A percentile compares a stretch with the other conserved stretches of the same genome.
Evolutionary conservation across 2,797 vertebrate genomes (phyloP).

Genomic region (Vultur gryphus): DNA sequence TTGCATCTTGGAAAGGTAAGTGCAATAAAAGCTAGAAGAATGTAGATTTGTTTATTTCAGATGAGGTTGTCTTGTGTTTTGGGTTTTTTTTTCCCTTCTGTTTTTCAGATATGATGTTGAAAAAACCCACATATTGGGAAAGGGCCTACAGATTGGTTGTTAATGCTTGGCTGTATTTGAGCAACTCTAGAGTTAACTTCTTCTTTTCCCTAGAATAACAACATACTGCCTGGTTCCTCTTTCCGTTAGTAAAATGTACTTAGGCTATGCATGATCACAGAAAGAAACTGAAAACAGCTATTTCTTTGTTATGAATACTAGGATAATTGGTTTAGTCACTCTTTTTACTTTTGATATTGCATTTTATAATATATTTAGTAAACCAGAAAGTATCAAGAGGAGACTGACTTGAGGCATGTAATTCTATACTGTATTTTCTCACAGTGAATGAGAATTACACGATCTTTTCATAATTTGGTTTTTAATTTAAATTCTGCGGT

Average conservation of each 20-base stretch:
- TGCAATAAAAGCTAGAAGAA: not conserved
- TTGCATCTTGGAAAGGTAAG: not conserved
- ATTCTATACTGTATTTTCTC: not conserved
- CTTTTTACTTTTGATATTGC: not conserved
- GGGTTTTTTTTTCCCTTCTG: not conserved
- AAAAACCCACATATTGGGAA: not conserved
- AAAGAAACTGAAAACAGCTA: not conserved
- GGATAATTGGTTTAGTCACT: not conserved
- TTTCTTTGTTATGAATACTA: not conserved
- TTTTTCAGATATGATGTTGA: not conserved
- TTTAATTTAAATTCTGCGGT: not conserved
- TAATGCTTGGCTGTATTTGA: not conserved
- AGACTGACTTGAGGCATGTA: not conserved
- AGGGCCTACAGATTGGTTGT: not conserved
- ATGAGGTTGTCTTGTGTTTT: not conserved
- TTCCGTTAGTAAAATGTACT: not conserved
- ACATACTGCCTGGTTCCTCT: not conserved
- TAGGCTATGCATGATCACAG: not conserved
- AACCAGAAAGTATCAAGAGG: not conserved
- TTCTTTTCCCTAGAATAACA: not conserved
- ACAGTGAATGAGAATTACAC: fast-evolving
- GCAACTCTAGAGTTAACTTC: not conserved
- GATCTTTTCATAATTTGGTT: not conserved
- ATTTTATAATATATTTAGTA: not conserved
- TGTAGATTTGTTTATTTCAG: not conserved